These are phyloP conservation scores for Danaus melanippus DNA, from an alignment of 1,140 invertebrate species.

Conservation along the genomic window DNA sequence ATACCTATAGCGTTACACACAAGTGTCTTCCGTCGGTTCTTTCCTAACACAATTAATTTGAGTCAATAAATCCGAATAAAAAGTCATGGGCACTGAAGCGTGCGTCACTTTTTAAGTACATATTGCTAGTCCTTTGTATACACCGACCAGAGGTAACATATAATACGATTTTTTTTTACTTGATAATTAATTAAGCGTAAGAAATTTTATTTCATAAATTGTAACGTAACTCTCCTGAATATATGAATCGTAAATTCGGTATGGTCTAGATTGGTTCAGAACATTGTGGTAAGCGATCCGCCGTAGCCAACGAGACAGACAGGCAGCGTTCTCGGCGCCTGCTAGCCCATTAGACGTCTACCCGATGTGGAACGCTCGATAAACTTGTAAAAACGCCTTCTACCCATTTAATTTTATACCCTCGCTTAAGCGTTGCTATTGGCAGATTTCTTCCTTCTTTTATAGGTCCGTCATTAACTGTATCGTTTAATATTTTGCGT, in stretches of 20 bases:
- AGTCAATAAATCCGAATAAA: slow-evolving; percentile 69
- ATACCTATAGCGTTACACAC: slow-evolving; percentile 62
- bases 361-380: slow-evolving; percentile 68
- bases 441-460: slow-evolving; percentile 62
- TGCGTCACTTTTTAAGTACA: slow-evolving; percentile 45
- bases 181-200: slow-evolving; percentile 26
- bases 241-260: slow-evolving; percentile 34
- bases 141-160: too few relatives aligned
- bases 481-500: slow-evolving; percentile 50
- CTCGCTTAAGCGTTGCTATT: slow-evolving; percentile 66
- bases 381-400: slow-evolving; percentile 72
- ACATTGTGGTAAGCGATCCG: slow-evolving; percentile 17
- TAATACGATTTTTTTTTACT: slow-evolving; percentile 25
- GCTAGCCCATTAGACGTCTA: slow-evolving; percentile 63
- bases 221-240: slow-evolving; percentile 21
- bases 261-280: slow-evolving; percentile 25
- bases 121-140: slow-evolving; percentile 56
- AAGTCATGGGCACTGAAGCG: slow-evolving; percentile 55
- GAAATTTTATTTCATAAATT: slow-evolving; percentile 15
- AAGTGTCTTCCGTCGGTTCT: slow-evolving; percentile 53
- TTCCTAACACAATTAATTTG: slow-evolving; percentile 68
- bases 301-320: slow-evolving; percentile 58
- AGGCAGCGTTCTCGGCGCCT: slow-evolving; percentile 65
- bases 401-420: slow-evolving; percentile 70
- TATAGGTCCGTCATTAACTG: slow-evolving; percentile 55